Evolutionary conservation across 2,888 invertebrate species (phyloP).

Genomic region (Ditula angustiorana): DNA sequence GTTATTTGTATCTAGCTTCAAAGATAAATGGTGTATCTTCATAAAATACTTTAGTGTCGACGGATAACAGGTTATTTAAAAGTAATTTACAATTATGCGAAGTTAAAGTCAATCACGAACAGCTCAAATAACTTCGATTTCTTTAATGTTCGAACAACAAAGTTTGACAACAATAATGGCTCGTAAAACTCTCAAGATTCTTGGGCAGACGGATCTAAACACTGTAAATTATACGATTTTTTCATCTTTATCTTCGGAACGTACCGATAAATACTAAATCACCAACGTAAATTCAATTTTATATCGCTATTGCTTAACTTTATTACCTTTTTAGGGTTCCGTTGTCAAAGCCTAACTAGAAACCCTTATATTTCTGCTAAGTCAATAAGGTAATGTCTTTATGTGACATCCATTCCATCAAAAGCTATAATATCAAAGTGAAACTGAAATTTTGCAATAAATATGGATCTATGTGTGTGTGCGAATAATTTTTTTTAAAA

Average conservation of each 20-base stretch:
- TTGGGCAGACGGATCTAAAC: slow-evolving; percentile 5
- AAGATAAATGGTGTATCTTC: neutral
- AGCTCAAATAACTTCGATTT: slow-evolving; percentile 13
- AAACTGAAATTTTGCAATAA: too few relatives aligned
- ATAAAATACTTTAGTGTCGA: slow-evolving; percentile 10
- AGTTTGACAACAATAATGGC: slow-evolving; percentile 26
- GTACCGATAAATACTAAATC: slow-evolving; percentile 28
- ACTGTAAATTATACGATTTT: slow-evolving; percentile 20
- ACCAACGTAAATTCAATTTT: slow-evolving; percentile 24
- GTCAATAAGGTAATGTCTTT: too few relatives aligned
- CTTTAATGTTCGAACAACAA: slow-evolving; percentile 11
- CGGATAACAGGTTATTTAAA: slow-evolving; percentile 24
- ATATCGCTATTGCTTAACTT: slow-evolving; percentile 15
- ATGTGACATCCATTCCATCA: too few relatives aligned
- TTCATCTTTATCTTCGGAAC: slow-evolving; percentile 23
- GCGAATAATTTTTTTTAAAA: too few relatives aligned
- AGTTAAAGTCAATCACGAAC: slow-evolving; percentile 19
- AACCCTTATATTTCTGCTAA: too few relatives aligned
- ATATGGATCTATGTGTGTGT: too few relatives aligned
- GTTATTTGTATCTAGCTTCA: neutral
- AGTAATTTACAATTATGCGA: slow-evolving; percentile 23
- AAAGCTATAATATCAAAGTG: too few relatives aligned
- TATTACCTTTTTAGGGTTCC: slow-evolving; percentile 21
- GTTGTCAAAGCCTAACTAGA: too few relatives aligned
- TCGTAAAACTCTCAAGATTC: slow-evolving; percentile 20